Base-by-base conservation (phyloP, 2,797 vertebrate genomes). In the Eremophila alpestris region DNA sequence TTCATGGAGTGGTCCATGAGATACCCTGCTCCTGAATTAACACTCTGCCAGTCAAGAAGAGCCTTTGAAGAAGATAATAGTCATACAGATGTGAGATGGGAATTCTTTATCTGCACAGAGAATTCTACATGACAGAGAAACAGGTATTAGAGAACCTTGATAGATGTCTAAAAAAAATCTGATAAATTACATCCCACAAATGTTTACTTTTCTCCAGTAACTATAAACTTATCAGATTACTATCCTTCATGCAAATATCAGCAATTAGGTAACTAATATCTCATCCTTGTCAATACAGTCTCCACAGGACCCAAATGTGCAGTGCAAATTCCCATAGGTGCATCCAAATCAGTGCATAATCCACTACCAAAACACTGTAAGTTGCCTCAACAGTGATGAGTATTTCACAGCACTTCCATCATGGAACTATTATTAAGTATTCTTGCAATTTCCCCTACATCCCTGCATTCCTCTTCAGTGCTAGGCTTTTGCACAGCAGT, bases 51-150 rank as follows among this genome's bases (percentile, higher is more conserved):
- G 60, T 45, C 38, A 92, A 40, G 30, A 75, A 71, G 30, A 82
- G 56, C 1, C 22, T 78, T 27, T 65, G 63, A 62, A 90, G 34
- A 45, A 93, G 60, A 27, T 6, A 63, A 77, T 0, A 62, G 23
- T 27, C 38, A 73, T 29, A 62, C 16, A 67, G 27, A 68, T 0
- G 0, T 8, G 41, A 77, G 13, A 54, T 56, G 6, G 19, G 34
- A 87, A 74, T 84, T 84, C 21, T 79, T 60, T 9, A 32, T 30
- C 19, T 64, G 16, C 23, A 48, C 14, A 21, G 36, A 71, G 45
- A 83, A 51, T 67, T 80, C 38, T 49, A 65, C 89, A 65, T 10
- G 6, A 78, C 19, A 36, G 16, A 90, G 34, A 68, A 78, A 71
- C 0, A 52, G 29, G 14, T 51, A 36, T 51, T 54, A 40, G 16